Evolutionary conservation across 2,888 invertebrate genomes (phyloP), one percentile per base, ranked within the genome.

Genomic region (Siphlonurus alternatus): DNA sequence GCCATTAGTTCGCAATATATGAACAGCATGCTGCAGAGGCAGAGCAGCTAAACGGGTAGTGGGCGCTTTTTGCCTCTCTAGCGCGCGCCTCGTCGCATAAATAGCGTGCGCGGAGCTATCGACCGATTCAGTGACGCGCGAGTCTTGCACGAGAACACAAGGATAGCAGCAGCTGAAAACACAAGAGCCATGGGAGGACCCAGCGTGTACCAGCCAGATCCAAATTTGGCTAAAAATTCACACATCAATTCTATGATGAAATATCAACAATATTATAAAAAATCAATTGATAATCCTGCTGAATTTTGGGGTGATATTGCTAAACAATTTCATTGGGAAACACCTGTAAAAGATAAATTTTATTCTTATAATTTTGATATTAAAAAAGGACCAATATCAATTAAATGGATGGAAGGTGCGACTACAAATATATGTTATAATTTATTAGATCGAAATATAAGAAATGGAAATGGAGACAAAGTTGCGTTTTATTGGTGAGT

Each of bases 361-460:
- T 80, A 90, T 71, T 86, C 88, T 18, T 96, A 89, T 76, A 98
- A 98, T 77, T 97, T 98, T 74, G 88, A 98, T 76, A 76, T 88
- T 61, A 82, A 81, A 68, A 88, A 93, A 75, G 98, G 98, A 62
- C 88, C 89, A 15, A 87, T 99, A 70, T 90, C 83, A 71, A 87
- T 93, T 60, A 93, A 91, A 76, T 99, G 95, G 91, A 86, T 99
- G 87, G 89, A 92, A 71, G 97, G 94, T 10, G 92, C 92, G 2
- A 85, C 88, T 53, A 98, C 97, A 54, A 99, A 99, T 76, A 85
- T 98, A 68, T 93, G 92, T 74, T 99, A 94, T 78, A 99, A 99
- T 79, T 81, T 93, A 63, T 79, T 99, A 70, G 98, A 99, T 77
- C 84, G 91, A 67, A 91, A 94, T 76, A 86, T 99, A 64, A 84